These are phyloP conservation scores for Tiliacea citrago DNA, from an alignment of 2,888 invertebrate species.

Conservation along the genomic window DNA sequence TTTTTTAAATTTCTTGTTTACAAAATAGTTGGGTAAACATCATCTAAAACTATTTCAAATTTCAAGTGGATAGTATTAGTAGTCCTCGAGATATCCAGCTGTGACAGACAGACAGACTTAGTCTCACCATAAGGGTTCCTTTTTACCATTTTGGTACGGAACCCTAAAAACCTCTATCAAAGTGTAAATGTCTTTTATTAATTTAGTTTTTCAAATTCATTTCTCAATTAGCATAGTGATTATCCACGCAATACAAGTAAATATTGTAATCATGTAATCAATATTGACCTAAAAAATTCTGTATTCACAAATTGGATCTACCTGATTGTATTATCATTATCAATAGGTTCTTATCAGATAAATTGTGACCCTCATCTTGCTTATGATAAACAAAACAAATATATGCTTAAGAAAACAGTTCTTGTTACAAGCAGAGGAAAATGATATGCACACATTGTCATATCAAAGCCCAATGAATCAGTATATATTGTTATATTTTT, in stretches of 20 bases:
- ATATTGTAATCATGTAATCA: constrained; percentile 38
- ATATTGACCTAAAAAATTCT: constrained; percentile 48
- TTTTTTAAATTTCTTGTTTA: too few relatives aligned
- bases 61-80: too few relatives aligned
- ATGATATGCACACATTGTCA: constrained; percentile 15
- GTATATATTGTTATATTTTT: constrained; percentile 19
- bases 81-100: too few relatives aligned
- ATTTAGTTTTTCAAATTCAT: constrained; percentile 8
- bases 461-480: constrained; percentile 21
- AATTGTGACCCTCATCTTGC: constrained; percentile 53
- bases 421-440: constrained; percentile 16
- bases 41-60: too few relatives aligned
- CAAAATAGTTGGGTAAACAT: too few relatives aligned
- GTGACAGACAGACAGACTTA: too few relatives aligned
- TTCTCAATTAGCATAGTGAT: constrained; percentile 19
- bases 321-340: constrained; percentile 43
- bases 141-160: too few relatives aligned
- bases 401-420: constrained; percentile 31
- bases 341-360: constrained; percentile 55
- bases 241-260: constrained; percentile 23
- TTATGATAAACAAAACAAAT: constrained; percentile 46
- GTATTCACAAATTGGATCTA: constrained; percentile 31
- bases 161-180: not conserved
- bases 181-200: not conserved
- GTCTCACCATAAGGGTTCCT: too few relatives aligned